phyloP scores from a whole-genome alignment of 2,797 vertebrate species.

The Gephyroberyx darwinii region DNA sequence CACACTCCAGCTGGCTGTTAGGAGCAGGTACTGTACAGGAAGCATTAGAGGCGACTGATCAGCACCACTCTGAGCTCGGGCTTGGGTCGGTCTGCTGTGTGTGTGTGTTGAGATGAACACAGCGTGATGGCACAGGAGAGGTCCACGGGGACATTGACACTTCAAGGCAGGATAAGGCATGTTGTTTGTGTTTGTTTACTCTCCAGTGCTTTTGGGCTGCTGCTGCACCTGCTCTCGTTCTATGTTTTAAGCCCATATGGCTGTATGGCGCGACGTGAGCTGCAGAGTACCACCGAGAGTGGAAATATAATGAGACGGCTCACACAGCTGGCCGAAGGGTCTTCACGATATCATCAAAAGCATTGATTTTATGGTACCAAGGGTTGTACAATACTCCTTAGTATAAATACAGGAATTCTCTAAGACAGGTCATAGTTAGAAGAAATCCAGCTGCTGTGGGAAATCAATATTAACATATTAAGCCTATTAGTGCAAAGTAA shows the following conservation, averaged over 20 bases:
- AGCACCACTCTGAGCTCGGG: conserved; percentile 34
- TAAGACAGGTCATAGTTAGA: conserved; percentile 38
- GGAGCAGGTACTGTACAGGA: conserved; percentile 40
- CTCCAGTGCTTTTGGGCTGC: conserved; percentile 61
- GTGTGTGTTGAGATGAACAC: conserved; percentile 40
- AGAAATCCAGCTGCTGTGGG: conserved; percentile 23
- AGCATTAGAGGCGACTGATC: conserved; percentile 17
- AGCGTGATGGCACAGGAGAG: conserved; percentile 60
- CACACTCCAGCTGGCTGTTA: conserved; percentile 45
- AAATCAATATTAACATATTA: not conserved
- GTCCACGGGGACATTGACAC: conserved; percentile 63
- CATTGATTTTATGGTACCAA: conserved; percentile 63
- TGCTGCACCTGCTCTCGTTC: conserved; percentile 73
- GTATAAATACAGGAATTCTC: conserved; percentile 53
- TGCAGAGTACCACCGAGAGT: conserved; percentile 55
- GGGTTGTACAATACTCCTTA: conserved; percentile 44
- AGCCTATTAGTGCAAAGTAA: conserved; percentile 7
- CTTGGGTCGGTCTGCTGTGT: conserved; percentile 36
- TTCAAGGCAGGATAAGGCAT: conserved; percentile 73
- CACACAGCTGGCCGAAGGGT: conserved; percentile 57
- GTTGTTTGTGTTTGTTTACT: conserved; percentile 70
- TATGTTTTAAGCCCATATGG: conserved; percentile 63
- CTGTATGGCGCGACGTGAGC: conserved; percentile 56
- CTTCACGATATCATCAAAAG: conserved; percentile 60
- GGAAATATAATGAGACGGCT: conserved; percentile 65